Conservation (phyloP, 2,888 invertebrate species). For the Cremastinae sp. region DNA sequence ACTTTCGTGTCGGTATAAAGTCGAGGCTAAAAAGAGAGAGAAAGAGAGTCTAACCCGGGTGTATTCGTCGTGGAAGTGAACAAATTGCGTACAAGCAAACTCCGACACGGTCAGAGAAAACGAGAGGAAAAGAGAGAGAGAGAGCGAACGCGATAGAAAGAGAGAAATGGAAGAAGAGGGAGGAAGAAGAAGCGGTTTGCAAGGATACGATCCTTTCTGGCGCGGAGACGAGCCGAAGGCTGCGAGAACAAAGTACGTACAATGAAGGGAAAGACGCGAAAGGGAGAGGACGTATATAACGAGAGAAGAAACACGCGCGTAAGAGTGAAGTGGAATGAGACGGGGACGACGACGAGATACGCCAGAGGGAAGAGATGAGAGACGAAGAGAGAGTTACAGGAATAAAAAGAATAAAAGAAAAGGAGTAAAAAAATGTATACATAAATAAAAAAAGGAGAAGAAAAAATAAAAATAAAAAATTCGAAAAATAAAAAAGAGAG, state of each 20-base stretch:
- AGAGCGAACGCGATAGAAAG: constrained; percentile 22
- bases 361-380: constrained; percentile 24
- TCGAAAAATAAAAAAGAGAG: constrained; percentile 24
- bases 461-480: too few relatives aligned
- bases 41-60: constrained; percentile 20
- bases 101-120: constrained; percentile 51
- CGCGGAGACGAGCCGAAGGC: constrained; percentile 64
- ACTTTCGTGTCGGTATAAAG: constrained; percentile 24
- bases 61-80: constrained; percentile 70
- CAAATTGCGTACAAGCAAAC: constrained; percentile 76
- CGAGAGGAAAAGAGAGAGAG: constrained; percentile 17
- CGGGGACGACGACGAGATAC: constrained; percentile 23
- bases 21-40: constrained; percentile 11
- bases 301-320: constrained; percentile 47
- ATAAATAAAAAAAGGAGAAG: constrained; percentile 16
- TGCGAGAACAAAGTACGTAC: constrained; percentile 50
- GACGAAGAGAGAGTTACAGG: constrained; percentile 60
- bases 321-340: constrained; percentile 30
- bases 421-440: constrained; percentile 21
- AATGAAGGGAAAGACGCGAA: constrained; percentile 16
- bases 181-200: not conserved
- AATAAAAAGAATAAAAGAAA: constrained; percentile 53
- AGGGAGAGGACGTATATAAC: constrained; percentile 23
- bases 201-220: constrained; percentile 67
- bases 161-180: constrained; percentile 19